Base-by-base conservation (phyloP, 1,140 invertebrate genomes). In the Drosophila lacertosa region DNA sequence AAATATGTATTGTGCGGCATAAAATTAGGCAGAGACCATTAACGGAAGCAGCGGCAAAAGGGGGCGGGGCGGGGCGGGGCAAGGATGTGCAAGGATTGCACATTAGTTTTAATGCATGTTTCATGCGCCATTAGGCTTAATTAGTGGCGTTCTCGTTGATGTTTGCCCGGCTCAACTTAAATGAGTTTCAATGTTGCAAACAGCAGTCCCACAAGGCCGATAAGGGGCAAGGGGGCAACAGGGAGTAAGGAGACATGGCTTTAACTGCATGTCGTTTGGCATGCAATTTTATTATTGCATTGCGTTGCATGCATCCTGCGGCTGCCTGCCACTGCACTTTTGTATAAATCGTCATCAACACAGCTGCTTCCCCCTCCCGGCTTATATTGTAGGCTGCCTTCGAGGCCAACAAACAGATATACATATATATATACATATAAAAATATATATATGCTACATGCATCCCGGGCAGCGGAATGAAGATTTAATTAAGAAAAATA, bases 31-130 rank as follows among this genome's bases (percentile, higher is more conserved):
- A 47, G 69, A 40, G 58, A 18, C 35, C 77, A 77, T 88, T 74
- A 86, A 77, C 54, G 20, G 44, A 13, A 44, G 53, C 57, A 54
- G 24, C 33, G 32, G 18, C 55, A 10, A 3, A n/a, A 4, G 24
- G 7, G 24, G 13, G 24, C 24, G 24, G 4, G 24, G 20, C 20
- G 2, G 42, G 3, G 18, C 6, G 2, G 10, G 32, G 48, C 39
- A 32, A 26, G 54, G 33, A 29, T 48, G 24, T 76, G 72, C 60
- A 64, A 37, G 75, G 71, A 72, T 64, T 86, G 77, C 82, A 86
- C 81, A 88, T 86, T 86, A 84, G 81, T 84, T 84, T 86, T 80
- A 84, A 86, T 88, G 77, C 82, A 86, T 86, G 81, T 86, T 86
- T 86, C 81, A 86, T 86, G 81, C 81, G 81, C 82, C 81, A 86